These are phyloP conservation scores for Drosophila engyochracea DNA, from an alignment of 2,888 invertebrate genomes.

Conservation along the genomic window DNA sequence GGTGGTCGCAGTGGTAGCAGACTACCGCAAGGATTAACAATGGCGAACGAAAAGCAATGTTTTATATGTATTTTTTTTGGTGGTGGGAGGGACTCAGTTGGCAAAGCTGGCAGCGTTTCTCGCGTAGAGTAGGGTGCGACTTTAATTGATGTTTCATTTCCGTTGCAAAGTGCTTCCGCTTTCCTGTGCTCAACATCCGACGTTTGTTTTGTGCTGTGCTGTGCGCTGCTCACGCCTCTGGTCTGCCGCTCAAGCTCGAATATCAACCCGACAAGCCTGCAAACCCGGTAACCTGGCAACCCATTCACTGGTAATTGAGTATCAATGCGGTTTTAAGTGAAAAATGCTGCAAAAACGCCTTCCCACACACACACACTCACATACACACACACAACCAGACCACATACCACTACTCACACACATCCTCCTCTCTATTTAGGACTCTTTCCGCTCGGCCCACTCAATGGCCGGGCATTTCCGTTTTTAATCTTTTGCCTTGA, in stretches of 20 bases:
- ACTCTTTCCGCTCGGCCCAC: not conserved
- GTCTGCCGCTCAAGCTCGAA: slow-evolving; percentile 17
- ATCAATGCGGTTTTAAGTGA: slow-evolving; percentile 82
- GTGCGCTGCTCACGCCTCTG: not conserved
- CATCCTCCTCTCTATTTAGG: not conserved
- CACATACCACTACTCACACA: slow-evolving; percentile 1
- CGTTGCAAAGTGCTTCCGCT: slow-evolving; percentile 81
- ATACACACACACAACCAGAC: not conserved
- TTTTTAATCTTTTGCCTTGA: slow-evolving; percentile 77
- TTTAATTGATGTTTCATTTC: slow-evolving; percentile 84
- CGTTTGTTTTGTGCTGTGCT: slow-evolving; percentile 57
- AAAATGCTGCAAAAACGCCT: slow-evolving; percentile 62
- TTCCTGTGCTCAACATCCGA: slow-evolving; percentile 69
- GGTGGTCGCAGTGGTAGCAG: slow-evolving; percentile 5
- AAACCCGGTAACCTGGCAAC: slow-evolving; percentile 44
- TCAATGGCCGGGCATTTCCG: slow-evolving; percentile 65
- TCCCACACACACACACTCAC: not conserved
- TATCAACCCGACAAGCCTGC: slow-evolving; percentile 19
- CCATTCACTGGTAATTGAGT: slow-evolving; percentile 73
- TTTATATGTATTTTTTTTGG: slow-evolving; percentile 20
- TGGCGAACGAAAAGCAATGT: slow-evolving; percentile 54
- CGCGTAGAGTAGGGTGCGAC: slow-evolving; percentile 50
- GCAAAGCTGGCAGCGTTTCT: slow-evolving; percentile 30
- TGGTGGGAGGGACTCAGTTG: slow-evolving; percentile 16
- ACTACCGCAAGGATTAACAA: slow-evolving; percentile 56